A percentile compares a stretch with the other conserved stretches of the same genome.
Evolutionary conservation across 2,888 invertebrate genomes (phyloP).

Genomic region (Eupithecia dodoneata): DNA sequence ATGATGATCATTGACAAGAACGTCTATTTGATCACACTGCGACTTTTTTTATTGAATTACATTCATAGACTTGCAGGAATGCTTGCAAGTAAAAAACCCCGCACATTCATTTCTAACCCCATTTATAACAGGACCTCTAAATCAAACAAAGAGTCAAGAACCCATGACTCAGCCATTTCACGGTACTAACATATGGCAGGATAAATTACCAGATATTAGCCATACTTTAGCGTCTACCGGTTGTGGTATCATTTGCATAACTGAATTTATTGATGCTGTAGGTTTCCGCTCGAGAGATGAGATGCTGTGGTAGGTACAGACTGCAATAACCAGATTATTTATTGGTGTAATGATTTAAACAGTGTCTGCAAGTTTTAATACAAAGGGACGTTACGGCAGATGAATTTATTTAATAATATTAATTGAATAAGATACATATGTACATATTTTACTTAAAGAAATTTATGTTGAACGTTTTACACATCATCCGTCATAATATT

Average conservation of each 20-base stretch:
- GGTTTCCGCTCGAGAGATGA: neutral
- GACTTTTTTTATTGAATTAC: neutral
- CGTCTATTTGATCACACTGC: no score
- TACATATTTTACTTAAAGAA: neutral
- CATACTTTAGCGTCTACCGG: neutral
- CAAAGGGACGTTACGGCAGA: neutral
- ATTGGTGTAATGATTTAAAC: neutral
- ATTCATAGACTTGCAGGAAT: neutral
- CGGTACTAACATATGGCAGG: neutral
- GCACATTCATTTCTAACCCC: neutral
- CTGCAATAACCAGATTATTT: neutral
- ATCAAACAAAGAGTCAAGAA: neutral
- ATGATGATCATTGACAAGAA: no score
- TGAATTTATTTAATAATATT: neutral
- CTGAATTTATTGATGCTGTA: neutral
- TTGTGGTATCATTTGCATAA: neutral
- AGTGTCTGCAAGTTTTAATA: neutral
- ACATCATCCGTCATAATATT: no score
- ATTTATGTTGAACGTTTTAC: neutral
- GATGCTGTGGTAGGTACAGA: neutral
- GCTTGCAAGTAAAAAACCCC: neutral
- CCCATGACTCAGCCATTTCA: neutral
- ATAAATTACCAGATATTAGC: constrained; percentile 6
- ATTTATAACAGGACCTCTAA: neutral
- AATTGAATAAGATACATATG: neutral